Conservation (phyloP, 2,888 invertebrate species). For the Rhagophthalmus giganteus region DNA sequence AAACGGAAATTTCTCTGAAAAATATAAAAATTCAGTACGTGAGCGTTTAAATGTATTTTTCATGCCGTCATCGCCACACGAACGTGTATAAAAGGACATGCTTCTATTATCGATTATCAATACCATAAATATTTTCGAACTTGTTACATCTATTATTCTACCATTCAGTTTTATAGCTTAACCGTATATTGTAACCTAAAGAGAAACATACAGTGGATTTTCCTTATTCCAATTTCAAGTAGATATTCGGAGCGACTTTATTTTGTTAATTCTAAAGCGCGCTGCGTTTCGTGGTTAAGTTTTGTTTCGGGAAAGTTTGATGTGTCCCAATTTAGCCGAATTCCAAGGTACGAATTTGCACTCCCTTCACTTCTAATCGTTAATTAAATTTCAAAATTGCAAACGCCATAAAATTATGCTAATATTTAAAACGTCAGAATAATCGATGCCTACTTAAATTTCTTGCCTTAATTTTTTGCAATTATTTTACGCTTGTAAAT, state of each 20-base stretch:
- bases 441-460: not conserved
- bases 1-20: not conserved
- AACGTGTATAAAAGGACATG: slow-evolving; percentile 18
- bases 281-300: not conserved
- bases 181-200: slow-evolving; percentile 8
- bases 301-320: not conserved
- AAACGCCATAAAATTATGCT: no score
- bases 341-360: not conserved
- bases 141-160: slow-evolving; percentile 17
- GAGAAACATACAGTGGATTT: not conserved
- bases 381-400: not conserved
- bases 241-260: not conserved
- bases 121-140: slow-evolving; percentile 19
- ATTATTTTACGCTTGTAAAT: not conserved
- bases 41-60: slow-evolving; percentile 3
- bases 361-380: not conserved
- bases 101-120: slow-evolving; percentile 18
- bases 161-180: slow-evolving; percentile 12
- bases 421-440: not conserved
- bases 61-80: slow-evolving; percentile 16
- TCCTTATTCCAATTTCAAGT: not conserved
- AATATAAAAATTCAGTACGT: not conserved
- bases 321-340: not conserved
- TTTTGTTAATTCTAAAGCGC: not conserved
- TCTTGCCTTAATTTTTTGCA: no score